Conservation (phyloP, 2,888 invertebrate genomes). For the Trileptium ribeirensis region DNA sequence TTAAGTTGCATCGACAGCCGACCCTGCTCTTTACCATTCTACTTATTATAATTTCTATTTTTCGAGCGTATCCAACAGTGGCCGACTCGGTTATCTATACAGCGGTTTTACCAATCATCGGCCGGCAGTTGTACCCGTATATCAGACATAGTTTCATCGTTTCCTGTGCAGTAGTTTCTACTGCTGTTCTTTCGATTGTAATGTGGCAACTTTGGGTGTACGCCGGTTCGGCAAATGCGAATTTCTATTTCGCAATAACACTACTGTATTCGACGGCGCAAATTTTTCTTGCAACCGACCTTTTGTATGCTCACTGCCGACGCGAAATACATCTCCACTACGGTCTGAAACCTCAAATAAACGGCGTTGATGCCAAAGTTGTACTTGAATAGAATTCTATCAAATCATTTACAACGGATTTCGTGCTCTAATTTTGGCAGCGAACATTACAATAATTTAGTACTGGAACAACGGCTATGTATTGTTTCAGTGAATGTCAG, state of each 20-base stretch:
- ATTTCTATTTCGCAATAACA: slow-evolving; percentile 97
- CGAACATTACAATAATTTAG: too few relatives aligned
- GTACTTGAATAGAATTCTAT: neutral
- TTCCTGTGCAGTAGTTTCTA: slow-evolving; percentile 78
- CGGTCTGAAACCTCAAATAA: slow-evolving; percentile 17
- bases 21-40: slow-evolving; percentile 53
- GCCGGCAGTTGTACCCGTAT: slow-evolving; percentile 59
- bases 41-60: slow-evolving; percentile 68
- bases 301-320: slow-evolving; percentile 21
- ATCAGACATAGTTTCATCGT: slow-evolving; percentile 91
- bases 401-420: too few relatives aligned
- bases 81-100: slow-evolving; percentile 70
- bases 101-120: neutral
- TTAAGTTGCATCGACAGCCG: slow-evolving; percentile 53
- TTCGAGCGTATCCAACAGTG: slow-evolving; percentile 91
- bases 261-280: slow-evolving; percentile 85
- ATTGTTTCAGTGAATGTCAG: too few relatives aligned
- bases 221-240: slow-evolving; percentile 94
- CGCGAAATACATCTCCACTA: neutral
- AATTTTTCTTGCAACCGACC: slow-evolving; percentile 38
- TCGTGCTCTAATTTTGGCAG: too few relatives aligned
- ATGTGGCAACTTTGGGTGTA: slow-evolving; percentile 98
- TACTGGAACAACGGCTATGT: too few relatives aligned
- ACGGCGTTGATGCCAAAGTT: neutral
- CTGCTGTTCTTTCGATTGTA: slow-evolving; percentile 81